Evolutionary conservation across 1,140 invertebrate species (phyloP), one percentile per base, ranked within the genome.

Genomic region (Asobara japonica): DNA sequence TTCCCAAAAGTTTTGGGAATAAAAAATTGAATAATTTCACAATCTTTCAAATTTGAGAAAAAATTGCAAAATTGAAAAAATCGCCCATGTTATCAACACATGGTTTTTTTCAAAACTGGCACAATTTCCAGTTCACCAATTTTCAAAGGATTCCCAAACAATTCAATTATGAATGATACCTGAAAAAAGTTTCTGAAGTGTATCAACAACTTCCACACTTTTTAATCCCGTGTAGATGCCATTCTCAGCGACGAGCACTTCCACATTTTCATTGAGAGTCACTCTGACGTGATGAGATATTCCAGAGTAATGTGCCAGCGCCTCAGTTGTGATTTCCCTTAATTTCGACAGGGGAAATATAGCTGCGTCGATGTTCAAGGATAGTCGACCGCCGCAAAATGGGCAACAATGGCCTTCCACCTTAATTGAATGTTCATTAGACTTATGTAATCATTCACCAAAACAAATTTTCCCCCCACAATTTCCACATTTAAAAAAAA

Each of bases 341-440:
- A 83, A 60, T 51, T 77, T 76, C 2, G 66, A 41, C 6, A 81
- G 30, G 13, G 82, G 80, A 2, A 71, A 65, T 25, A 72, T 76
- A 10, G 60, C 7, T 0, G 20, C 29, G 0, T 77, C 65, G 4
- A 84, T 69, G 27, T 0, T 77, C 65, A 6, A 83, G 68, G 1
- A 41, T 62, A 6, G 86, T 60, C 38, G 81, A 2, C 80, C 84
- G 0, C 86, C 86, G 33, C 86, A 87, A 70, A 83, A 87, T 25
- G 74, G 72, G 56, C 86, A 87, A 38, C 86, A 87, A 64, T 87
- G 83, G 7, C 85, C 86, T 36, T 87, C 84, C 2, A 87, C 76
- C 85, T 87, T 45, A 13, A 45, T 45, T n/a, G n/a, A n/a, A 36
- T 75, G 56, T 60, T 10, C n/a, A 73, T 66, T 67, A 20, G 22